phyloP scores from a whole-genome alignment of 2,888 invertebrate genomes.

The Chromoteleia sp. region DNA sequence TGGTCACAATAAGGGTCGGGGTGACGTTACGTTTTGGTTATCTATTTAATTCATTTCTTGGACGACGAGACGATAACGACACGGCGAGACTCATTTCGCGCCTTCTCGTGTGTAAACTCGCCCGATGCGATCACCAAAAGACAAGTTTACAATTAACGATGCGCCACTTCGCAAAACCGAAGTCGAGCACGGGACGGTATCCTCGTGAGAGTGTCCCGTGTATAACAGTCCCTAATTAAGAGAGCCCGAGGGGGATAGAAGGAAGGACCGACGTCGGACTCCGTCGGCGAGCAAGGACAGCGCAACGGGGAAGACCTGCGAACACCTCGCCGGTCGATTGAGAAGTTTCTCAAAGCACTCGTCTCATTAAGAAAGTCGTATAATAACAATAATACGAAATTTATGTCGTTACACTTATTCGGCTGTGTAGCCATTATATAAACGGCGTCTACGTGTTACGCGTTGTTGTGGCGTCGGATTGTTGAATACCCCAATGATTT shows the following conservation, averaged over 20 bases:
- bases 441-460: conserved; percentile 34
- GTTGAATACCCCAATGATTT: conserved; percentile 16
- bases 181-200: conserved; percentile 59
- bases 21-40: conserved; percentile 63
- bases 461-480: conserved; percentile 20
- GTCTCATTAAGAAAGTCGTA: conserved; percentile 63
- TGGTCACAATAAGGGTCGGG: conserved; percentile 45
- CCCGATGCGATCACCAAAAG: conserved; percentile 72
- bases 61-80: conserved; percentile 63
- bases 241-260: conserved; percentile 38
- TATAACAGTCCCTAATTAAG: conserved; percentile 73
- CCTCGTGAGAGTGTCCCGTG: conserved; percentile 67
- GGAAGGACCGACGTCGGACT: conserved; percentile 16
- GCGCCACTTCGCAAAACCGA: conserved; percentile 64
- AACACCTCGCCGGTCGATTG: conserved; percentile 49
- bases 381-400: conserved; percentile 57
- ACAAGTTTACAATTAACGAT: conserved; percentile 74
- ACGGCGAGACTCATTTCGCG: conserved; percentile 65
- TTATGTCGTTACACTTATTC: conserved; percentile 57
- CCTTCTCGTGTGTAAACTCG: conserved; percentile 73
- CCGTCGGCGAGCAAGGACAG: conserved; percentile 18
- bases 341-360: conserved; percentile 60
- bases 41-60: conserved; percentile 65
- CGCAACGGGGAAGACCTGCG: conserved; percentile 14
- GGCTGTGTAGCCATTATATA: conserved; percentile 42